A percentile compares a stretch with the other conserved stretches of the same genome.
Conservation (phyloP, 2,797 vertebrate species). For the Morus bassanus region DNA sequence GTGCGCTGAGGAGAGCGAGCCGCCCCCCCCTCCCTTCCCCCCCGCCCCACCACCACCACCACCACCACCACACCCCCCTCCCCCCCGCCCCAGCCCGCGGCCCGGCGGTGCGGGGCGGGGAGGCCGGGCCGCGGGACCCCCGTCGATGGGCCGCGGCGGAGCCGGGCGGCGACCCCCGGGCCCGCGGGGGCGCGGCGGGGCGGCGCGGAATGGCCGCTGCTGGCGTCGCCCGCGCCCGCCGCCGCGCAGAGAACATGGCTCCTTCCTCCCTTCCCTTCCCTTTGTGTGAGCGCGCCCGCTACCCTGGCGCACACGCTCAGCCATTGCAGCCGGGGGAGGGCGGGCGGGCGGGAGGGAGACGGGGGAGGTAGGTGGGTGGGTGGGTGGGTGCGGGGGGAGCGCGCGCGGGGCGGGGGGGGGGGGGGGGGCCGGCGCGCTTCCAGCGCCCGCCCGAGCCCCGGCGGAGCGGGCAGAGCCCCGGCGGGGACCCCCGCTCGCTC, state of each 20-base stretch:
- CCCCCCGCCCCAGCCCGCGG: neutral
- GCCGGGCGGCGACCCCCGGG: neutral
- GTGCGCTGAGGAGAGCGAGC: constrained; percentile 45
- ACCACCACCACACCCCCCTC: neutral
- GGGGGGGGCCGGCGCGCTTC: neutral
- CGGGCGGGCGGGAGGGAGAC: neutral
- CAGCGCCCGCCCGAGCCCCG: neutral
- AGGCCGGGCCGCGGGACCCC: neutral
- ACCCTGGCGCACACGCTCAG: constrained; percentile 61
- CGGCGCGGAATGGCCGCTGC: neutral
- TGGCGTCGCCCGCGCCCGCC: constrained; percentile 39
- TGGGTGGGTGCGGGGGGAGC: neutral
- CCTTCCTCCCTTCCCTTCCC: constrained; percentile 87
- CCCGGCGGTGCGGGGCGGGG: neutral
- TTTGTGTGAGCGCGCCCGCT: constrained; percentile 81
- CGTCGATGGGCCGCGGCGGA: neutral
- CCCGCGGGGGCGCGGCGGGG: neutral
- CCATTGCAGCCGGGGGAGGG: constrained; percentile 53
- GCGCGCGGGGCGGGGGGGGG: no score
- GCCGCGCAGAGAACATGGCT: constrained; percentile 86
- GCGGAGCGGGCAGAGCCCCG: neutral
- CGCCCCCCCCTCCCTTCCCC: neutral
- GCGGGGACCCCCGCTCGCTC: neutral
- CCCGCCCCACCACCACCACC: no score
- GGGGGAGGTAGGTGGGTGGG: no score